Evolutionary conservation across 2,797 vertebrate species (phyloP).

Genomic region (Glossophaga mutica): DNA sequence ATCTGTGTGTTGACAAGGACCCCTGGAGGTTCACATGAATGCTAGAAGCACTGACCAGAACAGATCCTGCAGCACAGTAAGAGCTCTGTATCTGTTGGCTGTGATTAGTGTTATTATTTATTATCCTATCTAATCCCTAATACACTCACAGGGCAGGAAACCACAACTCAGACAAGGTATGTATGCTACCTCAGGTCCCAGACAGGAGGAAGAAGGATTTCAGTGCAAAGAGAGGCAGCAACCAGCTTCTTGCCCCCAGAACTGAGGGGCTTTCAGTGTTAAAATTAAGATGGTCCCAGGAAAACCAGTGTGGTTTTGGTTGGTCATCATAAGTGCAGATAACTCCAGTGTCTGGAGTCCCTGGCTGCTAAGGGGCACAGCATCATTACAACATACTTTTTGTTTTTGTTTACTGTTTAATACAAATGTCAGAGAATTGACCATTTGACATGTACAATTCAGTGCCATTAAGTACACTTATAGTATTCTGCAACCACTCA

Average conservation of each 20-base stretch:
- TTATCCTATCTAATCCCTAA: background rate
- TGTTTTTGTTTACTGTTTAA: background rate
- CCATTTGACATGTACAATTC: background rate
- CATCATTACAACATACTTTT: background rate
- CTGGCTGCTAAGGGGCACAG: background rate
- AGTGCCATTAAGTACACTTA: background rate
- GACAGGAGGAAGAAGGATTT: background rate
- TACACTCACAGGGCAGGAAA: constrained; percentile 23
- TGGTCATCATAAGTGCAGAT: background rate
- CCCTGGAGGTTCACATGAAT: background rate
- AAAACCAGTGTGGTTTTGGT: background rate
- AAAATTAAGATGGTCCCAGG: background rate
- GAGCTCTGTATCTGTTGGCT: constrained; percentile 5
- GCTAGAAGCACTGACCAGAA: background rate
- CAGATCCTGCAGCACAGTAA: background rate
- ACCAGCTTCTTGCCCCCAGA: background rate
- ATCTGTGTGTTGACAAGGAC: background rate
- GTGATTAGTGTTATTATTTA: constrained; percentile 33
- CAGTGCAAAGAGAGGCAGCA: background rate
- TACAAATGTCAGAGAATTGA: background rate
- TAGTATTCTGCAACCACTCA: background rate
- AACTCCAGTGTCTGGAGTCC: background rate
- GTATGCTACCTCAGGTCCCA: background rate
- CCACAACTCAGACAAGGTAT: background rate
- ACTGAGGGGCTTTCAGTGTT: background rate